Evolutionary conservation across 1,140 invertebrate genomes (phyloP).

Genomic region (Theocolax elegans): DNA sequence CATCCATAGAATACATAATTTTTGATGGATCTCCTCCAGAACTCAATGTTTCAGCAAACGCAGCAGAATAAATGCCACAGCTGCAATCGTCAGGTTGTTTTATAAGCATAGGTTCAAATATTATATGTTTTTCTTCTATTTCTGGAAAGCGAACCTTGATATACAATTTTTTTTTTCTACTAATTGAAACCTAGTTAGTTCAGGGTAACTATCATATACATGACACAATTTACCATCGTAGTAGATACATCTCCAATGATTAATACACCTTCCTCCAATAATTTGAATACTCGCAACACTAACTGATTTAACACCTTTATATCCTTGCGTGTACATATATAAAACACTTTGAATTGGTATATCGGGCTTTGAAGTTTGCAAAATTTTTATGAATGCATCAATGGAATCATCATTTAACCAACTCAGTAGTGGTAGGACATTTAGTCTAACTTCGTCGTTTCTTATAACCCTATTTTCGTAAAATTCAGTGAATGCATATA

Average conservation of each 20-base stretch:
- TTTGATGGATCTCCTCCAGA: neutral
- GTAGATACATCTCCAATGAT: neutral
- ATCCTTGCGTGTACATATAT: neutral
- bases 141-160: neutral
- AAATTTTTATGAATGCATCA: neutral
- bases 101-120: neutral
- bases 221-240: neutral
- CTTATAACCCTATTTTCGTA: neutral
- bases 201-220: too few species aligned
- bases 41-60: neutral
- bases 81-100: neutral
- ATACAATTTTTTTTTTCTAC: neutral
- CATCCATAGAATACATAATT: neutral
- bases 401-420: neutral
- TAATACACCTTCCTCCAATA: neutral
- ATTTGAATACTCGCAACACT: neutral
- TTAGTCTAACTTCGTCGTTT: neutral
- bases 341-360: neutral
- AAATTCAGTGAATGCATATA: neutral
- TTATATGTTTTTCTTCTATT: too few species aligned
- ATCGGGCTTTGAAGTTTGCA: neutral
- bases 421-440: neutral
- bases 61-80: neutral
- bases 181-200: too few species aligned
- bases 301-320: neutral